A percentile compares a stretch with the other conserved stretches of the same genome.
These are phyloP conservation scores for Zygaena filipendulae DNA, from an alignment of 2,888 invertebrate species.

Conservation along the genomic window DNA sequence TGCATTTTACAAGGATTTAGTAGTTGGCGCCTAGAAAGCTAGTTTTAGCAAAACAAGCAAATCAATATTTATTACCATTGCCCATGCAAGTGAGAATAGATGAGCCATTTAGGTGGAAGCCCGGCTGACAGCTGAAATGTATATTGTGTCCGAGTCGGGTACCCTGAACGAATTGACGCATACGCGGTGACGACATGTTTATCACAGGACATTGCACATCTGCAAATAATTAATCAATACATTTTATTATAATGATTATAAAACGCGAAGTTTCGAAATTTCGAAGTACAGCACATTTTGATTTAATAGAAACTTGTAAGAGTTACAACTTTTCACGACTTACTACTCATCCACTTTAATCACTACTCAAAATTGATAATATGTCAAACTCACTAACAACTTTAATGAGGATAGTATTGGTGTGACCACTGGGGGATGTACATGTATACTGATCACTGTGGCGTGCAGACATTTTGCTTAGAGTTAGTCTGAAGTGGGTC, in stretches of 20 bases:
- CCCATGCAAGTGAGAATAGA: conserved; percentile 84
- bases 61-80: too few relatives aligned
- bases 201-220: conserved; percentile 74
- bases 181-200: conserved; percentile 68
- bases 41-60: too few relatives aligned
- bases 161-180: conserved; percentile 80
- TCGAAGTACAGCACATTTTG: too few relatives aligned
- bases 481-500: conserved; percentile 82
- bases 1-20: too few relatives aligned
- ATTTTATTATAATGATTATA: too few relatives aligned
- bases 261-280: too few relatives aligned
- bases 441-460: conserved; percentile 89
- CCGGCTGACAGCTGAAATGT: conserved; percentile 82
- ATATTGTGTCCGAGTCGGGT: conserved; percentile 78
- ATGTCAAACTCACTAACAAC: conserved; percentile 76
- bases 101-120: conserved; percentile 82
- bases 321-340: too few relatives aligned
- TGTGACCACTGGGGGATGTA: conserved; percentile 82
- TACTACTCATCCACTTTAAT: too few relatives aligned
- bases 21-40: too few relatives aligned
- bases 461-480: conserved; percentile 83
- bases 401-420: conserved; percentile 77
- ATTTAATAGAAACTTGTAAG: too few relatives aligned
- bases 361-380: too few relatives aligned
- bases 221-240: conserved; percentile 23